Conservation (phyloP, 2,888 invertebrate species). For the Orgyia antiqua region DNA sequence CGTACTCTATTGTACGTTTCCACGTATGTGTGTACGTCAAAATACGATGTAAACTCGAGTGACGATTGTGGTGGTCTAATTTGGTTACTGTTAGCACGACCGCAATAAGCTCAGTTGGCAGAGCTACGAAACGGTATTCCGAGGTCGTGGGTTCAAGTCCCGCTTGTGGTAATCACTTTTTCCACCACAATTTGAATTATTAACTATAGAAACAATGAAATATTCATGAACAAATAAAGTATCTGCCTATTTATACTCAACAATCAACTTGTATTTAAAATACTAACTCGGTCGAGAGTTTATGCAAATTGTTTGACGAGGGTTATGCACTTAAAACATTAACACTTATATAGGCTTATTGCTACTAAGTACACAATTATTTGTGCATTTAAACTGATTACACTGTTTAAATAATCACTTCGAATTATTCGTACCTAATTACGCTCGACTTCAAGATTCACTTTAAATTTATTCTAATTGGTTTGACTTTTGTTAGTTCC, state of each 20-base stretch:
- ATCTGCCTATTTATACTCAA: no score
- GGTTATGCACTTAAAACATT: slow-evolving; percentile 61
- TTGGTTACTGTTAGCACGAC: no score
- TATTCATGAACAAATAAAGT: slow-evolving; percentile 2
- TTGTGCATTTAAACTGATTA: slow-evolving; percentile 63
- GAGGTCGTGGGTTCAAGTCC: no score
- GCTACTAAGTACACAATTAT: slow-evolving; percentile 66
- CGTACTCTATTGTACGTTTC: no score
- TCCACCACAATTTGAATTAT: no score
- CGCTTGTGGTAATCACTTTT: no score
- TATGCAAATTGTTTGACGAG: slow-evolving; percentile 69
- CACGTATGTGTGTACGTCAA: no score
- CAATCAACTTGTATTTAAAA: not conserved
- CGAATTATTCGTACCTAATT: slow-evolving; percentile 55
- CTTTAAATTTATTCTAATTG: slow-evolving; percentile 53
- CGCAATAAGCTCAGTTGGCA: no score
- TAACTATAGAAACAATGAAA: no score
- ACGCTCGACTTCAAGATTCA: slow-evolving; percentile 25
- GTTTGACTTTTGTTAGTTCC: slow-evolving; percentile 17
- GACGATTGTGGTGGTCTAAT: no score
- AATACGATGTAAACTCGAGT: no score
- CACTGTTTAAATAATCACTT: slow-evolving; percentile 32
- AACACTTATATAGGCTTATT: slow-evolving; percentile 65
- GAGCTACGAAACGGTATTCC: no score
- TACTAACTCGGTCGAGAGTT: slow-evolving; percentile 7